Evolutionary conservation across 1,140 invertebrate species (phyloP).

Genomic region (Brachionus rubens): DNA sequence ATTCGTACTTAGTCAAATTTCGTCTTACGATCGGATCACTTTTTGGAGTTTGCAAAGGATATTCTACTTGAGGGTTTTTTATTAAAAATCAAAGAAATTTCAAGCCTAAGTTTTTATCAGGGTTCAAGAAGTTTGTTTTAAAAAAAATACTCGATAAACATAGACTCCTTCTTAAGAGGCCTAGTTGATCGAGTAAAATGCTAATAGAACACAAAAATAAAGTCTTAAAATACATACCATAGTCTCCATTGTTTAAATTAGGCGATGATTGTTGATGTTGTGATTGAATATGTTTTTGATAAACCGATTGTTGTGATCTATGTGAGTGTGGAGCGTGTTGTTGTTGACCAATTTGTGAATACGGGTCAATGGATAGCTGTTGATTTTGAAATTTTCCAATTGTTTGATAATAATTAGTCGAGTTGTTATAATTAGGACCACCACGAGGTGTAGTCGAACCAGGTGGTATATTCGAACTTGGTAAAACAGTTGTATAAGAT

Average conservation of each 20-base stretch:
- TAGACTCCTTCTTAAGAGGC: no score
- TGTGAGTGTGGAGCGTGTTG: constrained; percentile 3
- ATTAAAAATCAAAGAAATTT: not conserved
- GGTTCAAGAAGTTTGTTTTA: no score
- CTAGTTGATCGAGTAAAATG: no score
- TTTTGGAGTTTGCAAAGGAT: not conserved
- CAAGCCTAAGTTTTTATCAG: not conserved
- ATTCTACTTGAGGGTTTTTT: not conserved
- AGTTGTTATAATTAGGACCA: not conserved
- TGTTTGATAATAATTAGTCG: constrained; percentile 33
- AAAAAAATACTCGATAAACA: no score
- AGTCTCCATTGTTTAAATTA: not conserved
- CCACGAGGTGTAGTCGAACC: not conserved
- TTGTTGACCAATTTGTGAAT: constrained; percentile 8
- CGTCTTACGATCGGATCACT: not conserved
- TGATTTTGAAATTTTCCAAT: not conserved
- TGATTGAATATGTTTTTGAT: not conserved
- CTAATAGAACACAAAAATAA: no score
- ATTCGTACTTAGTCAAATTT: not conserved
- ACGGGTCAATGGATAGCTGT: constrained; percentile 26
- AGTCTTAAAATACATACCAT: constrained; percentile 37
- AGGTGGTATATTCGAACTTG: constrained; percentile 20
- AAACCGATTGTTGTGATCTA: constrained; percentile 3
- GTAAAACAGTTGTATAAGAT: constrained; percentile 12
- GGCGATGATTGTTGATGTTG: not conserved